phyloP scores from a whole-genome alignment of 2,113 vertebrate species.

The Centropus unirufus region DNA sequence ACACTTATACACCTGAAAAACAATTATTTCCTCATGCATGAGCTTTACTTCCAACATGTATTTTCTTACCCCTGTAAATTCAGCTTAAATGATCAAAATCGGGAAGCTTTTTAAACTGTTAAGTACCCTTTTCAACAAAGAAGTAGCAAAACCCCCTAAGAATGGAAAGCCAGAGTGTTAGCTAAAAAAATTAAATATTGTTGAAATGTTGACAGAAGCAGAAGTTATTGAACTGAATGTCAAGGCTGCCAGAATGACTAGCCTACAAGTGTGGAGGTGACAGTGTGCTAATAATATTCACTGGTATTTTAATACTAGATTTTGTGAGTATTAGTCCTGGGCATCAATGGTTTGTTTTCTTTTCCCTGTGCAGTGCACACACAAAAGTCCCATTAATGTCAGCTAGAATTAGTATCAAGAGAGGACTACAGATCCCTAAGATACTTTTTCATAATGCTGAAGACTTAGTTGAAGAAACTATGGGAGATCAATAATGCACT shows the following conservation, averaged over 20 bases:
- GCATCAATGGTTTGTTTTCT: slow-evolving; percentile 9
- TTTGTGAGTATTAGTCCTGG: neutral
- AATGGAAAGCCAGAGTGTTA: neutral
- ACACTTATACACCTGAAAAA: neutral
- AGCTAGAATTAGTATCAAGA: slow-evolving; percentile 31
- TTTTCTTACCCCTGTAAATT: neutral
- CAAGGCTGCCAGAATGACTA: neutral
- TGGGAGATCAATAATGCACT: slow-evolving; percentile 19
- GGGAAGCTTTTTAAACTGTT: neutral
- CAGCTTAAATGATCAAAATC: neutral
- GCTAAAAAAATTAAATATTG: neutral
- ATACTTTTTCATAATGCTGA: slow-evolving; percentile 10
- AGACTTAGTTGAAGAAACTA: slow-evolving; percentile 4
- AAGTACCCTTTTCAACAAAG: neutral
- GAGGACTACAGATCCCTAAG: slow-evolving; percentile 2
- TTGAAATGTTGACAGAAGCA: neutral
- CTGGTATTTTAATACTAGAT: slow-evolving; percentile 16
- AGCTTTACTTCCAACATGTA: neutral
- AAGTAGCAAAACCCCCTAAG: neutral
- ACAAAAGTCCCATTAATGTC: slow-evolving; percentile 22
- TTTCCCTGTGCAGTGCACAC: neutral
- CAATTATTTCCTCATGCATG: neutral
- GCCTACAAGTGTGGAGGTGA: neutral
- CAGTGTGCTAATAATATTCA: neutral
- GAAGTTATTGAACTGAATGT: slow-evolving; percentile 6